These are phyloP conservation scores for Psilopsiagon aurifrons DNA, from an alignment of 2,113 vertebrate species.

Conservation along the genomic window DNA sequence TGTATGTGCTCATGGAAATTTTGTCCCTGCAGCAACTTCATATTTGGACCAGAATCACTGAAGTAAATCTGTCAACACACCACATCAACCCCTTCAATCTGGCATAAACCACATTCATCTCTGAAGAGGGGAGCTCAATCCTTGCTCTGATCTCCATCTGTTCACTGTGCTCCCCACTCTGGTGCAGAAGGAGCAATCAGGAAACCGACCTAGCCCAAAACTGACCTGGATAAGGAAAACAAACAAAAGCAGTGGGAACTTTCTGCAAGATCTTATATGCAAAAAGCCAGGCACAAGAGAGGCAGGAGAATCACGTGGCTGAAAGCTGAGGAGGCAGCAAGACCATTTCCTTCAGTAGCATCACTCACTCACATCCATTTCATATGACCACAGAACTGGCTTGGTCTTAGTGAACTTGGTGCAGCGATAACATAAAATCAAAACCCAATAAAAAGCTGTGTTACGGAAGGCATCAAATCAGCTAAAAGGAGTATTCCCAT, in stretches of 20 bases:
- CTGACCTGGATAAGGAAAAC: neutral
- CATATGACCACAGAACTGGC: neutral
- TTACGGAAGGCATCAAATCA: neutral
- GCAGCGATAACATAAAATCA: neutral
- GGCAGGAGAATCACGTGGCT: neutral
- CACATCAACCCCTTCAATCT: neutral
- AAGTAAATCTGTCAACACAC: neutral
- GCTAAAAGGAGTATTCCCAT: neutral
- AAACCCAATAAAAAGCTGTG: neutral
- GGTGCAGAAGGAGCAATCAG: neutral
- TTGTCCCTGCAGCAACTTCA: neutral
- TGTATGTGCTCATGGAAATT: neutral
- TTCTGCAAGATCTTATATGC: neutral
- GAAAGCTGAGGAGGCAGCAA: neutral
- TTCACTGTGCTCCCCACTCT: neutral
- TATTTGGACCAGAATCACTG: neutral
- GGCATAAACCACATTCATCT: accelerated
- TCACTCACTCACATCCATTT: neutral
- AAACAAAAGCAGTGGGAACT: neutral
- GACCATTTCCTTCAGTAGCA: neutral
- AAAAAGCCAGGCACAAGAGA: neutral
- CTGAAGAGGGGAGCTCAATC: neutral
- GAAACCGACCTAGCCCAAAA: neutral
- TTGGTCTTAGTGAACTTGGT: neutral
- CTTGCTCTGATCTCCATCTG: neutral